Evolutionary conservation across 1,140 invertebrate species (phyloP).

Genomic region (Diabrotica undecimpunctata): DNA sequence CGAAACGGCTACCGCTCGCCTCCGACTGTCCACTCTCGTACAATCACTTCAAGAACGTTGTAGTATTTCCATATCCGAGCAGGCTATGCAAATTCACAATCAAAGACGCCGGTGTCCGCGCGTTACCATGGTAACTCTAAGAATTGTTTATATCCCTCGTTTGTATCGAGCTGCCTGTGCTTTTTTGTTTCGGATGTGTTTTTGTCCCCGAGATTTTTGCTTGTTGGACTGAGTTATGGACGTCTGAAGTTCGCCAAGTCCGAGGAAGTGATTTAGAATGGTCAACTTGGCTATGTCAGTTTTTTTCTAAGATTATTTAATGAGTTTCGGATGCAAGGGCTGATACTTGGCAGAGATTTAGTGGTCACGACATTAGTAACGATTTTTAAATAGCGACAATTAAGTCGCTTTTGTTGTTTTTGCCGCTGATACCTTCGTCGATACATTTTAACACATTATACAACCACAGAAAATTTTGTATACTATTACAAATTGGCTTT

Average conservation of each 20-base stretch:
- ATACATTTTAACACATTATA: too few relatives aligned
- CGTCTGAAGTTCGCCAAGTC: constrained; percentile 32
- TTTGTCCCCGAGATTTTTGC: constrained; percentile 35
- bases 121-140: constrained; percentile 40
- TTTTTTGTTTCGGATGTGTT: constrained; percentile 20
- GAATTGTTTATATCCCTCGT: constrained; percentile 34
- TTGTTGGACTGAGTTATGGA: constrained; percentile 38
- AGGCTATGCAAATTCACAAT: constrained; percentile 31
- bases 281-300: constrained; percentile 30
- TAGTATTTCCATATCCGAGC: constrained; percentile 43
- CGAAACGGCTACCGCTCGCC: constrained; percentile 33
- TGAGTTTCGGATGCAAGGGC: constrained; percentile 23
- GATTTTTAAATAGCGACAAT: constrained; percentile 25
- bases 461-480: too few relatives aligned
- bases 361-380: constrained; percentile 26
- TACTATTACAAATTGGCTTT: too few relatives aligned
- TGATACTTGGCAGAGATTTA: constrained; percentile 27
- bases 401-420: constrained; percentile 18
- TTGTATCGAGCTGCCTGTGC: constrained; percentile 30
- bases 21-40: constrained; percentile 32
- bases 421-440: not conserved
- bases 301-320: constrained; percentile 36
- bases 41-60: constrained; percentile 36
- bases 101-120: constrained; percentile 25
- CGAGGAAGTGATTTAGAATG: constrained; percentile 38